Percentiles rank a stretch among this genome's conserved stretches.
Conservation (phyloP, 2,113 vertebrate species). For the Sylvietta virens region DNA sequence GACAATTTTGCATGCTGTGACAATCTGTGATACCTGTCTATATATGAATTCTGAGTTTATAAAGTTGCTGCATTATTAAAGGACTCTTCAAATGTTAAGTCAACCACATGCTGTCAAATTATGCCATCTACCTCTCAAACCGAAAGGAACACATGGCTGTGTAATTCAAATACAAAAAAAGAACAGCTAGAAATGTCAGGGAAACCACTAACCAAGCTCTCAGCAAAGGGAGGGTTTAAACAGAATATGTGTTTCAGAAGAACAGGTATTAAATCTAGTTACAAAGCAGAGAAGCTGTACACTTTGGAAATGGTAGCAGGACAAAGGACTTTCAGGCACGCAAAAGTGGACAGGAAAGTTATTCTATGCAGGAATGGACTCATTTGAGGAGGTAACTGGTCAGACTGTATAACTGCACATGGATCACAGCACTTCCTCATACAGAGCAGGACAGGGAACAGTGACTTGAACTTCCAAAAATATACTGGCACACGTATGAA, state of each 20-base stretch:
- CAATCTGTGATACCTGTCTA: background rate
- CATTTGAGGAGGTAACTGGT: background rate
- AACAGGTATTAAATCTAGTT: background rate
- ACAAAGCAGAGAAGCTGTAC: background rate
- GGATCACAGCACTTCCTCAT: background rate
- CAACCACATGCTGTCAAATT: background rate
- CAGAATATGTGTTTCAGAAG: background rate
- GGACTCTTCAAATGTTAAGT: background rate
- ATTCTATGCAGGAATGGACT: background rate
- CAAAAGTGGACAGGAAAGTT: background rate
- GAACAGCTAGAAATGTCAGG: background rate
- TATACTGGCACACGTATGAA: background rate
- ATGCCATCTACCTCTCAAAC: background rate
- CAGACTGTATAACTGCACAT: fast-evolving
- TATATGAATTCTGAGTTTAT: background rate
- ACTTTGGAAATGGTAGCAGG: background rate
- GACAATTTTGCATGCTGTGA: background rate
- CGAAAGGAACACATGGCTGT: background rate
- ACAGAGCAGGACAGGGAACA: background rate
- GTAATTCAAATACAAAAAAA: background rate
- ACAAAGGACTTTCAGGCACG: background rate
- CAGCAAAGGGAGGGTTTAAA: background rate
- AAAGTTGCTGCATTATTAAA: background rate
- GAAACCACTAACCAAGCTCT: background rate
- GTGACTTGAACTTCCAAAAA: background rate